A percentile compares a stretch with the other conserved stretches of the same genome.
Evolutionary conservation across 2,113 vertebrate genomes (phyloP).

Genomic region (Lontra canadensis): DNA sequence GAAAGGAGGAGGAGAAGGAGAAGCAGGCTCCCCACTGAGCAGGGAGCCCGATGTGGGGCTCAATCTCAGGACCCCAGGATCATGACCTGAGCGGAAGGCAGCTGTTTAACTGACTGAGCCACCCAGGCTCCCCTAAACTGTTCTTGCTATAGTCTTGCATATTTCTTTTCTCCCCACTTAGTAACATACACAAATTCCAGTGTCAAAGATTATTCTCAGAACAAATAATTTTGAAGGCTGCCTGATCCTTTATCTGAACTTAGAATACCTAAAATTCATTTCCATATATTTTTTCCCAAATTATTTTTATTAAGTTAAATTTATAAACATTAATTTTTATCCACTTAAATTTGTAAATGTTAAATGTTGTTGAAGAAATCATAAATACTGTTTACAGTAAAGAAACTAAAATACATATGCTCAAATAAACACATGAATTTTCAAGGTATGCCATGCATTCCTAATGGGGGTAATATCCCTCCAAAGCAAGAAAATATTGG

Average conservation of each 20-base stretch:
- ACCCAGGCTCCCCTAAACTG: neutral
- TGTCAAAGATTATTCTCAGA: neutral
- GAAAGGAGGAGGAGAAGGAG: neutral
- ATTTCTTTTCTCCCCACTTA: neutral
- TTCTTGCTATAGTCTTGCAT: conserved; percentile 1
- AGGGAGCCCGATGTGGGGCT: neutral
- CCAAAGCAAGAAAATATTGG: neutral
- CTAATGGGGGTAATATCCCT: neutral
- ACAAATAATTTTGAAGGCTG: conserved; percentile 7
- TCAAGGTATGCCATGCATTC: neutral
- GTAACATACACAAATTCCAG: neutral
- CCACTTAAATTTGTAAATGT: conserved; percentile 12
- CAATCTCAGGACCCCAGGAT: neutral
- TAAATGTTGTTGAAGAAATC: conserved; percentile 25
- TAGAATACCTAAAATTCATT: conserved; percentile 16
- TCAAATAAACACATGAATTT: neutral
- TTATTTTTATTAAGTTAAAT: neutral
- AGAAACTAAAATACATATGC: neutral
- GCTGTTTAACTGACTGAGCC: neutral
- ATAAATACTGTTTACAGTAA: neutral
- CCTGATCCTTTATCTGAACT: conserved; percentile 24
- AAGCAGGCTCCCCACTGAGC: neutral
- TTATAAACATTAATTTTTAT: conserved; percentile 12
- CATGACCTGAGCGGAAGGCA: neutral
- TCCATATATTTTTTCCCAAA: neutral